Evolutionary conservation across 2,113 vertebrate genomes (phyloP), one percentile per base, ranked within the genome.

Genomic region (Asarcornis scutulata): DNA sequence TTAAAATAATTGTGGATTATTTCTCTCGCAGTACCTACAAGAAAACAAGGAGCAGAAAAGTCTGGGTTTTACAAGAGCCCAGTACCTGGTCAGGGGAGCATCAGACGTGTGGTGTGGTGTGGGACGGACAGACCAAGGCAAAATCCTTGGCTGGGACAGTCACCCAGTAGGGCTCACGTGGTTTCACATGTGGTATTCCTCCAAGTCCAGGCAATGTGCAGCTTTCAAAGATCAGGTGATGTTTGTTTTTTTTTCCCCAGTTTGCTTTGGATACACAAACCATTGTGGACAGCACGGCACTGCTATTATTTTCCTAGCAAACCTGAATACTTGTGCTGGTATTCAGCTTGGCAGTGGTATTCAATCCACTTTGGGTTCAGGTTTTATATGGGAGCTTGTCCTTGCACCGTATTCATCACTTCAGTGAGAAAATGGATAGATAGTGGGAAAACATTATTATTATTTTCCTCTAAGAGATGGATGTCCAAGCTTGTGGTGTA

Each of bases 361-460:
- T 48, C 58, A 52, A 84, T 23, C 11, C 14, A 6, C 38, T 83
- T 18, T 10, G 14, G n/a, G n/a, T 50, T 68, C 55, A 74, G 46
- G 9, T 27, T 77, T 62, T 73, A 0, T 4, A 9, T 23, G 0
- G 0, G 13, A 18, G 32, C 6, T 38, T 76, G 17, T 20, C 23
- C 50, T 42, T 40, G 52, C 26, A 17, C 60, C 9, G 2, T 3
- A 7, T 31, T 89, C 46, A 7, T 23, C 53, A 23, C 6, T 17
- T 72, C 52, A 46, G 29, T 29, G 36, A 40, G 76, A 38, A 52
- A 55, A 9, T 13, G 46, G 46, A n/a, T 9, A 52, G n/a, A 34
- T 6, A 31, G 11, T 6, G 7, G 7, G 71, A 66, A 38, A 40
- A 40, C 38, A 11, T 40, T 40, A 40, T 40, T 40, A 40, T 40